These are phyloP conservation scores for Pantherophis alleghaniensis DNA, from an alignment of 2,797 vertebrate species.

Conservation along the genomic window DNA sequence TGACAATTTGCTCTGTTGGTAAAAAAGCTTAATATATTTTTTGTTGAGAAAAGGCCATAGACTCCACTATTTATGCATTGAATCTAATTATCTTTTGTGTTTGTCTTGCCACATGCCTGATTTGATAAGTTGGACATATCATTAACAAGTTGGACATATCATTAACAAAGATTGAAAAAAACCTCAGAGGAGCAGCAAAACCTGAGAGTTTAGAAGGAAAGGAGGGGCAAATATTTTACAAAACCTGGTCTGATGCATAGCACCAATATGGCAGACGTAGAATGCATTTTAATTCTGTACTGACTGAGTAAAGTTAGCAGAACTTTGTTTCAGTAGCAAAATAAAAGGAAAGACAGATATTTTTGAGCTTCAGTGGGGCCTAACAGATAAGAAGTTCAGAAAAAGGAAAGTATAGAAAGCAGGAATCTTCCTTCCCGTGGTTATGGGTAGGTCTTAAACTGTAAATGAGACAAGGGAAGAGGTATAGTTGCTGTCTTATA, in stretches of 20 bases:
- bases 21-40: not conserved
- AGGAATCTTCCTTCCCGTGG: not conserved
- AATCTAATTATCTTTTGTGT: not conserved
- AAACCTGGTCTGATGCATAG: not conserved
- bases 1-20: not conserved
- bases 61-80: not conserved
- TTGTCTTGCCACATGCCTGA: not conserved
- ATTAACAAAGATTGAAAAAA: not conserved
- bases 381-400: not conserved
- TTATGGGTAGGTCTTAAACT: not conserved
- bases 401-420: not conserved
- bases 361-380: not conserved
- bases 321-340: not conserved
- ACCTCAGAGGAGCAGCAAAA: not conserved
- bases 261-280: not conserved
- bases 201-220: not conserved
- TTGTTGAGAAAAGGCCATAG: not conserved
- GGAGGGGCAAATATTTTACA: not conserved
- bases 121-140: not conserved
- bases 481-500: not conserved
- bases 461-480: not conserved
- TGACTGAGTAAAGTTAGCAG: not conserved
- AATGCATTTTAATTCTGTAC: not conserved
- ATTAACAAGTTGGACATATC: not conserved
- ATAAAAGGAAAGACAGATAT: not conserved